These are phyloP conservation scores for Disparrhopalites patrizii DNA, from an alignment of 2,888 invertebrate species.

Conservation along the genomic window DNA sequence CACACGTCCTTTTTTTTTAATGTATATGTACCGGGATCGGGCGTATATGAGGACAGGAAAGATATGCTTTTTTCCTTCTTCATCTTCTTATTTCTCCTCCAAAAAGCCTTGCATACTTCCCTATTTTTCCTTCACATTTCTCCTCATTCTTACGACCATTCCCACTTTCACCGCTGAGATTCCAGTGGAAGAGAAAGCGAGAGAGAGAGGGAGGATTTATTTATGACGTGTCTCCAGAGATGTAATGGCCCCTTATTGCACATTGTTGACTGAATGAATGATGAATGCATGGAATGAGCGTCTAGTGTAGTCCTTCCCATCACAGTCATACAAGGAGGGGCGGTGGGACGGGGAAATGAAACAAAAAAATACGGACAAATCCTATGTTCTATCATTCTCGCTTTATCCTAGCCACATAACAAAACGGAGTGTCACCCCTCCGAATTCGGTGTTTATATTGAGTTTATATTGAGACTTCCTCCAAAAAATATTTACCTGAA, in stretches of 20 bases:
- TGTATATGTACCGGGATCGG: not conserved
- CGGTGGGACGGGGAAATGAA: not conserved
- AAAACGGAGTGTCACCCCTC: too few species aligned
- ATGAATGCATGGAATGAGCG: conserved; percentile 30
- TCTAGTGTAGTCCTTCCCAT: not conserved
- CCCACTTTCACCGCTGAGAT: not conserved
- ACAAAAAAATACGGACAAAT: conserved; percentile 12
- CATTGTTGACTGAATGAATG: conserved; percentile 33
- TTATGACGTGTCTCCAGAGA: conserved; percentile 32
- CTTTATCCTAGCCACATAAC: too few species aligned
- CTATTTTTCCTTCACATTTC: too few species aligned
- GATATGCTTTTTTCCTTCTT: too few species aligned
- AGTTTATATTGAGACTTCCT: too few species aligned
- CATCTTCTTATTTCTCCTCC: too few species aligned
- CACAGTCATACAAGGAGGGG: not conserved
- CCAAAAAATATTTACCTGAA: too few species aligned
- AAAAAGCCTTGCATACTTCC: too few species aligned
- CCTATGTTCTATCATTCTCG: conserved; percentile 1
- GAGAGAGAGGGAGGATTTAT: conserved; percentile 23
- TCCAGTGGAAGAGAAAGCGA: not conserved
- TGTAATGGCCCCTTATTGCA: conserved; percentile 32
- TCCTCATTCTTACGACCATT: too few species aligned
- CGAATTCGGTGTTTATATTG: too few species aligned
- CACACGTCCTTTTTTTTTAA: not conserved
- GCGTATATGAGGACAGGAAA: not conserved